Base-by-base conservation (phyloP, 92 coral and sea anemone species). In the Zoanthus solanderi region DNA sequence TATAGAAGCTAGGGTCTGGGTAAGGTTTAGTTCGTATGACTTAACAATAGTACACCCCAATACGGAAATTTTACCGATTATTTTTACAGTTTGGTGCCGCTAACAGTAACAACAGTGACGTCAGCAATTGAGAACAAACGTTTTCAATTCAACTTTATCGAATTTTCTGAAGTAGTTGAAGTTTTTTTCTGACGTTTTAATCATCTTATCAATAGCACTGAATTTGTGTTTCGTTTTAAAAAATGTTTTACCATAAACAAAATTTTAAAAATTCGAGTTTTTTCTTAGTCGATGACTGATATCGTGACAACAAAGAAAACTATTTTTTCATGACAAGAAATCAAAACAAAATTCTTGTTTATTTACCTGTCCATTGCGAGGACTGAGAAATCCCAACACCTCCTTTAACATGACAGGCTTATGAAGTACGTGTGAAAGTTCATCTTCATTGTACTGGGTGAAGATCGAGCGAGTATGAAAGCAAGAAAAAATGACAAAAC, bases 331-430 rank as follows among this genome's bases (percentile, higher is more conserved):
- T 2, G n/a, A 0, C 7, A 69, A 32, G 1, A 76, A 76, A 52
- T 52, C 66, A 76, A 76, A 76, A 52, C 44, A 76, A 23, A 76
- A 23, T 14, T 46, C 61, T 46, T 66, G 79, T 83, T 37, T 23
- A 4, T 37, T 82, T 85, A 94, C 98, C 91, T 94, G 94, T 18
- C 88, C 91, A 79, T 94, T 93, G n/a, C 91, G 92, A 2, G 98
- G 98, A 6, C 95, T 87, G 54, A 94, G 87, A 84, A 94, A 94
- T 11, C 95, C 93, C 85, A 94, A 80, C 71, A 95, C 93, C 73
- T 94, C 98, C 57, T 94, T 93, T 80, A 88, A 67, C 98, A 94
- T 94, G 66, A 94, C 98, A 18, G 98, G 98, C 0, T 90, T 91
- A 77, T 94, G 98, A 28, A 94, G 77, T 42, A 89, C 89, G 72